Percentiles rank a stretch among this genome's conserved stretches.
Conservation (phyloP, 2,888 invertebrate genomes). For the Carpatolechia fugitivella region DNA sequence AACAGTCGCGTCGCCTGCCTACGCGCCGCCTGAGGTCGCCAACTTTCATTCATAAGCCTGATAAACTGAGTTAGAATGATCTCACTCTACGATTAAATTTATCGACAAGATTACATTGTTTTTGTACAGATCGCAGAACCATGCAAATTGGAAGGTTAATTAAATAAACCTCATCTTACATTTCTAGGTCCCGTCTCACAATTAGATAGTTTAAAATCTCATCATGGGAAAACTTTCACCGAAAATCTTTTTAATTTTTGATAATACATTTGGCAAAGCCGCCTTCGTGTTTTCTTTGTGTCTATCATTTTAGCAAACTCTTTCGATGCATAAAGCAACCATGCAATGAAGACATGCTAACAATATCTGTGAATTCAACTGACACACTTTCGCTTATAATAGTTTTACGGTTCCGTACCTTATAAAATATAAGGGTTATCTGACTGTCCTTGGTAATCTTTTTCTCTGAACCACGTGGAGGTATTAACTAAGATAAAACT, state of each 20-base stretch:
- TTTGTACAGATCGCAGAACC: neutral
- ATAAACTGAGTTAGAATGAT: conserved; percentile 18
- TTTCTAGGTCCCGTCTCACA: neutral
- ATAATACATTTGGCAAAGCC: conserved; percentile 13
- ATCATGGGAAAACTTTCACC: conserved; percentile 5
- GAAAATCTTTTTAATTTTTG: conserved; percentile 10
- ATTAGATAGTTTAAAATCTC: too few relatives aligned
- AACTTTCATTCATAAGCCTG: conserved; percentile 72
- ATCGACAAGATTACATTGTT: neutral
- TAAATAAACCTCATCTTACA: too few relatives aligned
- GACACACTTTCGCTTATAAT: neutral
- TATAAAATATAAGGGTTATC: too few relatives aligned
- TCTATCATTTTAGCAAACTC: neutral
- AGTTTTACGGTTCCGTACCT: too few relatives aligned
- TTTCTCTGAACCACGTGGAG: too few relatives aligned
- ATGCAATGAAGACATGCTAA: conserved; percentile 13
- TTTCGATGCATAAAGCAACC: neutral
- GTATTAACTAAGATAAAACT: too few relatives aligned
- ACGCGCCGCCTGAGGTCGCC: conserved; percentile 69
- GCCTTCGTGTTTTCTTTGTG: conserved; percentile 5
- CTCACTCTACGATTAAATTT: conserved; percentile 1
- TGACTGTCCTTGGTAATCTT: too few relatives aligned
- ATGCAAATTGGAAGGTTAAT: too few relatives aligned
- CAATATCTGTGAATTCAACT: neutral
- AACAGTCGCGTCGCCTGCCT: conserved; percentile 57